Evolutionary conservation across 2,113 vertebrate species (phyloP), one percentile per base, ranked within the genome.

Genomic region (Rhinoderma darwinii): DNA sequence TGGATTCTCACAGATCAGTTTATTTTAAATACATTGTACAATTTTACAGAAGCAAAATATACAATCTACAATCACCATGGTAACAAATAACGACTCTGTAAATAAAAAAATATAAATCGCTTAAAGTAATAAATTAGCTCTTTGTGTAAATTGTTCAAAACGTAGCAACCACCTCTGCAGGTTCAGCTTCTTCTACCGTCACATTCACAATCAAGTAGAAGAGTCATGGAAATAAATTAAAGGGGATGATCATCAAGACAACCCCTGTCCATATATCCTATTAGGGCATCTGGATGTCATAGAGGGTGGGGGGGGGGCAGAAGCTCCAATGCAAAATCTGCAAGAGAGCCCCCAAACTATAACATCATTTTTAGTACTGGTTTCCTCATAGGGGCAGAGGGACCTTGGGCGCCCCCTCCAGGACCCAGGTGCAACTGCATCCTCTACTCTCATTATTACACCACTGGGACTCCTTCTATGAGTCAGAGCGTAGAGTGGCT

Each of bases 41-140:
- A 82, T 87, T 82, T 74, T 80, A 87, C 86, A 87, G 68, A 82
- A 54, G 86, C 86, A 82, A 87, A 87, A 87, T 87, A 87, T 87
- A 87, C 86, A 87, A 25, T 59, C 18, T 81, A 86, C 51, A 56
- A 74, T 37, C 20, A 30, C 35, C 11, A 27, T 27, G 50, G 86
- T 87, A 87, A 78, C 86, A 82, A 87, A 87, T 59, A 81, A 73
- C 56, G 15, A 43, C 83, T 82, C n/a, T 51, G 6, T 11, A 43
- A 37, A 80, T 35, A 75, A 63, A 82, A 82, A 74, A 75, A 87
- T 75, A 87, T 47, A 87, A 70, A 87, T 81, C 22, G 78, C 77
- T 61, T 44, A 82, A 50, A 73, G 68, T 75, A 87, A 87, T 87
- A 87, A 82, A 87, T 87, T 87, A 87, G 86, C 86, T 87, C 27